phyloP scores from a whole-genome alignment of 2,113 vertebrate species.

The Caranx ignobilis region DNA sequence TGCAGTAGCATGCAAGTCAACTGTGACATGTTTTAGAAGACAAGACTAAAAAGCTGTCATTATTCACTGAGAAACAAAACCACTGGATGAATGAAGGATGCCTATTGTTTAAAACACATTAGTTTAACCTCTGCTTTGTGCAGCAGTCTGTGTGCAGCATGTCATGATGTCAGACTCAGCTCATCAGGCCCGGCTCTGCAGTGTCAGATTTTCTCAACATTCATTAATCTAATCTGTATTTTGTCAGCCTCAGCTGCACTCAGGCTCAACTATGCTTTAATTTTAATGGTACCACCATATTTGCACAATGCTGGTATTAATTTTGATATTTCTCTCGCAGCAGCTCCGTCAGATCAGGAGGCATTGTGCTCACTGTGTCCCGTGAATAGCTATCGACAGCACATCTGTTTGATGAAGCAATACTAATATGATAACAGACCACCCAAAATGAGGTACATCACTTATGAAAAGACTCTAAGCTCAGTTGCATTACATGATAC shows the following conservation, averaged over 20 bases:
- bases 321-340: constrained; percentile 14
- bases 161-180: neutral
- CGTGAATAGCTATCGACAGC: constrained; percentile 39
- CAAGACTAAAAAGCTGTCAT: too few species aligned
- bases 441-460: constrained; percentile 51
- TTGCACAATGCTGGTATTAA: neutral
- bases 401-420: constrained; percentile 49
- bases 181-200: neutral
- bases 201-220: constrained; percentile 4
- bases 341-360: neutral
- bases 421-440: constrained; percentile 57
- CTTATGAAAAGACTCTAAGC: constrained; percentile 59
- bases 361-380: neutral
- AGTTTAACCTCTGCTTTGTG: neutral
- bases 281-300: neutral
- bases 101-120: too few species aligned
- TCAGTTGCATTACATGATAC: constrained; percentile 60
- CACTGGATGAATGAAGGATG: too few species aligned
- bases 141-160: neutral
- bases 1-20: too few species aligned
- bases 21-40: too few species aligned
- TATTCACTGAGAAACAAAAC: too few species aligned
- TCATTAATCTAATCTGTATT: neutral
- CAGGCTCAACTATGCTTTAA: neutral
- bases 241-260: neutral